A percentile compares a stretch with the other conserved stretches of the same genome.
phyloP scores from a whole-genome alignment of 2,888 invertebrate species.

The Malachius bipustulatus region DNA sequence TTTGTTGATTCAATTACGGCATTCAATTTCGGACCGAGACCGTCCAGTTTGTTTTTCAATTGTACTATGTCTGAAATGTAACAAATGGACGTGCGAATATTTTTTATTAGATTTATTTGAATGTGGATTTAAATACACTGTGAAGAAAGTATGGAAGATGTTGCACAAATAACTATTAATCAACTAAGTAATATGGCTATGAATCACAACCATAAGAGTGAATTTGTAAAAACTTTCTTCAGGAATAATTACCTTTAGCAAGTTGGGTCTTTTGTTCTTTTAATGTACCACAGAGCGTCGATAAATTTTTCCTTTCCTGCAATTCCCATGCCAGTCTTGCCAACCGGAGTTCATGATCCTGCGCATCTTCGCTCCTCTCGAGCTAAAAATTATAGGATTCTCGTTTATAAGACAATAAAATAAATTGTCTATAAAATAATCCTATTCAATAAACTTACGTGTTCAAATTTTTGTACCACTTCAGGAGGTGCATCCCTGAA shows the following conservation, averaged over 20 bases:
- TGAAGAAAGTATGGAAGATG: no score
- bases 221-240: no score
- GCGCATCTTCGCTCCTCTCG: slow-evolving; percentile 29
- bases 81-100: no score
- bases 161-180: no score
- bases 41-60: slow-evolving; percentile 51
- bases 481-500: slow-evolving; percentile 62
- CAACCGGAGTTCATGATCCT: slow-evolving; percentile 70
- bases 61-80: slow-evolving; percentile 29
- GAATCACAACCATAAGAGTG: no score
- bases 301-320: slow-evolving; percentile 71
- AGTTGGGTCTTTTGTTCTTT: slow-evolving; percentile 67
- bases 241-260: slow-evolving; percentile 45
- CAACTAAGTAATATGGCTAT: no score
- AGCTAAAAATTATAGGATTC: slow-evolving; percentile 19
- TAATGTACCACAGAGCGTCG: slow-evolving; percentile 62
- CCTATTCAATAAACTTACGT: no score
- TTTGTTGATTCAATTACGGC: slow-evolving; percentile 66
- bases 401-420: slow-evolving; percentile 2
- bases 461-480: slow-evolving; percentile 27
- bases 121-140: no score
- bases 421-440: no score
- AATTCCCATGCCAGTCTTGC: slow-evolving; percentile 88
- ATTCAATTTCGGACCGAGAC: slow-evolving; percentile 66
- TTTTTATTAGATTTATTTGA: no score